Evolutionary conservation across 2,888 invertebrate genomes (phyloP).

Genomic region (Cryptocephalus primarius): DNA sequence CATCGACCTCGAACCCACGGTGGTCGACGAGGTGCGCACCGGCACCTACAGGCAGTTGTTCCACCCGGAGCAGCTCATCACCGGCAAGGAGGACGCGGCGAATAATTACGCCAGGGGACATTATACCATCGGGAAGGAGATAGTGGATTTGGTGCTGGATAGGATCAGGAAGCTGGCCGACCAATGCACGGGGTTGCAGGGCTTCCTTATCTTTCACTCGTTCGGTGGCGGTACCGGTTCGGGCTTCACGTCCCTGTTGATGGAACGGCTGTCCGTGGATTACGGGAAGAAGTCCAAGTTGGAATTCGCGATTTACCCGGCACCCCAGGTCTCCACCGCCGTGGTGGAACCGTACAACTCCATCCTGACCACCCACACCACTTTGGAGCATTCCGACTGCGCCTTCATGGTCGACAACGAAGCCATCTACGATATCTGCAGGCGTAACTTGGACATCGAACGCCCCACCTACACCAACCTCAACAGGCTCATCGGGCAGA

Average conservation of each 20-base stretch:
- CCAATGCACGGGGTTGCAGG: constrained; percentile 48
- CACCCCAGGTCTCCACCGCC: constrained; percentile 59
- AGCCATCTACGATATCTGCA: background rate
- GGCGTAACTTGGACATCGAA: constrained; percentile 60
- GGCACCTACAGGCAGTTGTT: constrained; percentile 36
- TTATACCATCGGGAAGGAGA: constrained; percentile 64
- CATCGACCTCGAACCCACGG: constrained; percentile 80
- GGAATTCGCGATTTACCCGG: constrained; percentile 68
- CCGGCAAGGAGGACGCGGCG: constrained; percentile 76
- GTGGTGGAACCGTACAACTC: constrained; percentile 71
- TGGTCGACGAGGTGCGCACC: constrained; percentile 49
- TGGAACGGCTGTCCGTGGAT: constrained; percentile 50
- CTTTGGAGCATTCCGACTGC: constrained; percentile 57
- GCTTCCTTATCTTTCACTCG: constrained; percentile 54
- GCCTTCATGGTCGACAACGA: constrained; percentile 42
- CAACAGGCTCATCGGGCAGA: constrained; percentile 67
- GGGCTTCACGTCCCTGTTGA: constrained; percentile 56
- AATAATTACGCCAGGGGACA: constrained; percentile 80
- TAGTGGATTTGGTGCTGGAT: constrained; percentile 61
- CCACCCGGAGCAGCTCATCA: constrained; percentile 41
- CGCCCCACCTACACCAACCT: constrained; percentile 78
- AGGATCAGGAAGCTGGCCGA: constrained; percentile 54
- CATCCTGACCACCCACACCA: constrained; percentile 29
- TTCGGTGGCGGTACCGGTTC: constrained; percentile 72
- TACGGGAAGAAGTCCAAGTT: constrained; percentile 33